These are phyloP conservation scores for Podotricha telesiphe DNA, from an alignment of 2,888 invertebrate genomes.

Conservation along the genomic window DNA sequence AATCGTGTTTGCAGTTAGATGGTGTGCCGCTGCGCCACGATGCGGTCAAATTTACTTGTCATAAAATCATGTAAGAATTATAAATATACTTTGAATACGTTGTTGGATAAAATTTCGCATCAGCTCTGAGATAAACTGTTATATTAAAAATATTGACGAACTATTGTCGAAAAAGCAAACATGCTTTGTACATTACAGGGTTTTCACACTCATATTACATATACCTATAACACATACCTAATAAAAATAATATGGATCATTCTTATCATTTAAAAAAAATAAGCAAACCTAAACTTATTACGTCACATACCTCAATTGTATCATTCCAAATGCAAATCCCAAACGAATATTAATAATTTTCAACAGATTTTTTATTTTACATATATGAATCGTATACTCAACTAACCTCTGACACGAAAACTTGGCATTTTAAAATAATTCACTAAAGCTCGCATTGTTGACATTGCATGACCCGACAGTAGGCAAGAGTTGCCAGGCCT, in stretches of 20 bases:
- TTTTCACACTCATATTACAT: no score
- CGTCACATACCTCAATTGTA: conserved; percentile 18
- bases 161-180: no score
- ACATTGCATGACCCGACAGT: conserved; percentile 19
- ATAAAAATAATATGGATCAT: neutral
- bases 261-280: neutral
- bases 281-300: conserved; percentile 17
- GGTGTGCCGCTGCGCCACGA: no score
- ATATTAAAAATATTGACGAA: no score
- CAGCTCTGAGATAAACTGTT: no score
- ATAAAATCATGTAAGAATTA: no score
- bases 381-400: conserved; percentile 46
- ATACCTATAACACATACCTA: neutral
- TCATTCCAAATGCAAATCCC: conserved; percentile 17
- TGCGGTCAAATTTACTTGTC: no score
- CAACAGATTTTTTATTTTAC: conserved; percentile 5
- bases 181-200: no score
- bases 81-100: no score
- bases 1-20: no score
- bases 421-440: conserved; percentile 29
- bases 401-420: conserved; percentile 29
- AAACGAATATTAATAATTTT: conserved; percentile 11
- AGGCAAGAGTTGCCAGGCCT: conserved; percentile 18
- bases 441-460: conserved; percentile 27
- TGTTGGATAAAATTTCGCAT: no score